A percentile compares a stretch with the other conserved stretches of the same genome.
phyloP scores from a whole-genome alignment of 2,888 invertebrate genomes.

The Epistrophe grossulariae region DNA sequence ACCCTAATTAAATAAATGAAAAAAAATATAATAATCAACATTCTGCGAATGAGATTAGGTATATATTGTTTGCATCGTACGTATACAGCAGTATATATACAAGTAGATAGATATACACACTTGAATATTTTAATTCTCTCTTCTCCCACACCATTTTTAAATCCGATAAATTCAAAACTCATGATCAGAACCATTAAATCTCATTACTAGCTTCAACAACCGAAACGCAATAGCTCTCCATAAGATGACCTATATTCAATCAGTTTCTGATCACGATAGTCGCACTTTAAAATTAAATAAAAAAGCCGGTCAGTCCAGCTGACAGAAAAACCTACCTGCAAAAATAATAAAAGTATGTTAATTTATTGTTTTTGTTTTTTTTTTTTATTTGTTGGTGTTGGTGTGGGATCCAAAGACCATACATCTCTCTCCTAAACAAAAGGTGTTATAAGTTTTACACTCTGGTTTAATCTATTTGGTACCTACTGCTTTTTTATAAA shows the following conservation, averaged over 20 bases:
- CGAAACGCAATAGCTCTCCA: conserved; percentile 60
- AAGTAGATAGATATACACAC: not conserved
- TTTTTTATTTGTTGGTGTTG: conserved; percentile 16
- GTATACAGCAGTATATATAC: not conserved
- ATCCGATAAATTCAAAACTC: conserved; percentile 21
- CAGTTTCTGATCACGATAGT: conserved; percentile 49
- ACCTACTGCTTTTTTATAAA: too few species aligned
- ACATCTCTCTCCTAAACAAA: conserved; percentile 4
- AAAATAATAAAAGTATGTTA: conserved; percentile 55
- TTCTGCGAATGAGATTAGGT: conserved; percentile 40
- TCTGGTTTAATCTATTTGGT: not conserved
- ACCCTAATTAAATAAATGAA: conserved; percentile 35
- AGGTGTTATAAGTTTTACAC: conserved; percentile 20
- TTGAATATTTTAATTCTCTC: conserved; percentile 17
- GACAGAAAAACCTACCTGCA: conserved; percentile 53
- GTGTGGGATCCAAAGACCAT: not conserved
- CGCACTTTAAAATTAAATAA: conserved; percentile 6
- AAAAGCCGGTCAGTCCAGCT: conserved; percentile 36
- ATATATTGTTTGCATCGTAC: conserved; percentile 6
- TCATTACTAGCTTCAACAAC: conserved; percentile 60
- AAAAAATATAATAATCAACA: conserved; percentile 35
- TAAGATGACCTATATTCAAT: conserved; percentile 56
- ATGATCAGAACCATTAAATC: conserved; percentile 50
- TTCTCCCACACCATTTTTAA: conserved; percentile 49
- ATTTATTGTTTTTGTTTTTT: conserved; percentile 41